Base-by-base conservation (phyloP, 2,113 vertebrate species). In the Ptychochromis oligacanthus region DNA sequence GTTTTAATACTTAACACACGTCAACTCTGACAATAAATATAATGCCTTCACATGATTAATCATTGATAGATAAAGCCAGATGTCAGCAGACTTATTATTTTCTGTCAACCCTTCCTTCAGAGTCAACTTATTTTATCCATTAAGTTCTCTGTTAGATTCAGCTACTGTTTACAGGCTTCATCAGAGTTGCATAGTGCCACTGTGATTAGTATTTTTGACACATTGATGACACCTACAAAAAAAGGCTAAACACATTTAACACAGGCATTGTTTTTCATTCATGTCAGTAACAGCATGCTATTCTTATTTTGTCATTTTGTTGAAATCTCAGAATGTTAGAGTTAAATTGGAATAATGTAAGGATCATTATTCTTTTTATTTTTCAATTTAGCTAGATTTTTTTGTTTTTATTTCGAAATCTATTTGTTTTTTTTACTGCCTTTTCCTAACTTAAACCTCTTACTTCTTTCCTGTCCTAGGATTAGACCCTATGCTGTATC, bases 401-500 rank as follows among this genome's bases (percentile, higher is more conserved):
- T 55, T 79, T 9, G 15, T 8, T 34, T 81, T 14, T 15, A 13
- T 60, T 74, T 52, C 22, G 10, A 34, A 72, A 58, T 11, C 2
- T 65, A 36, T 20, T 40, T 11, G 17, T 58, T n/a, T n/a, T n/a
- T 60, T 77, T 58, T 59, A 5, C 15, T 59, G 36, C 38, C 40
- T 24, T 36, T 9, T 24, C 55, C n/a, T 15, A 65, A 65, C 12
- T 62, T 61, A 40, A 54, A 70, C 61, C 55, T 49, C 26, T 10
- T 34, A 9, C 38, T 46, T 64, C 26, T 74, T 80, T 90, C 72
- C 76, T 75, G 52, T 12, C 36, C 24, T 58, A 52, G 26, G 26
- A 52, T 43, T 77, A 61, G 57, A 77, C 34, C 65, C 22, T 54
- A 58, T 79, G 83, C 52, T 57, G 62, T 82, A 87, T 85, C 59